Percentiles rank a stretch among this genome's conserved stretches.
These are phyloP conservation scores for Gymnothorax reevesii DNA, from an alignment of 2,797 vertebrate genomes.

Conservation along the genomic window DNA sequence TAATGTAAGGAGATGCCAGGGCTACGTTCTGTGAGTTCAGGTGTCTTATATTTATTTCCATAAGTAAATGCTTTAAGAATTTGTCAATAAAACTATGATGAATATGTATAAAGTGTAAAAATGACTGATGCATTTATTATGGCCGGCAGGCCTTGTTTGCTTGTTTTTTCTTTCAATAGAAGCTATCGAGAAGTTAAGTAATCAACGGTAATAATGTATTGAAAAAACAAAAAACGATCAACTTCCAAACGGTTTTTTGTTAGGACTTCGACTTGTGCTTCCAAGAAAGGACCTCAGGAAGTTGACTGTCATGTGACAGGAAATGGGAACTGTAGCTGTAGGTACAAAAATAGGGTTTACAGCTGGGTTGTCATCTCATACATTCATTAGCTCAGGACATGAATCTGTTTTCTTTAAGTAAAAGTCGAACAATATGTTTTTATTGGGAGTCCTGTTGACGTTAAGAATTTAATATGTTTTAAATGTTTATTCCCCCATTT, in stretches of 20 bases:
- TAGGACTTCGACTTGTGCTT: neutral
- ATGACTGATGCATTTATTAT: neutral
- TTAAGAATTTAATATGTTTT: neutral
- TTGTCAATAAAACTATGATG: neutral
- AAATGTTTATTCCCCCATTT: neutral
- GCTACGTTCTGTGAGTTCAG: neutral
- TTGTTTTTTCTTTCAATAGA: neutral
- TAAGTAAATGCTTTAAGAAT: neutral
- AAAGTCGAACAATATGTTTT: neutral
- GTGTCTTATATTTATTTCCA: neutral
- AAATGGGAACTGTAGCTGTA: neutral
- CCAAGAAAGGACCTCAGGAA: neutral
- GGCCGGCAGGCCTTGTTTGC: neutral
- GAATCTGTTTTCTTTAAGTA: too few relatives aligned
- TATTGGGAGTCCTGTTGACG: neutral
- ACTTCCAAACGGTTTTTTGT: neutral
- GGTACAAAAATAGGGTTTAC: neutral
- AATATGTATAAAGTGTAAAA: neutral
- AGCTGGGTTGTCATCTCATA: neutral
- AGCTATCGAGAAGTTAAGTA: neutral
- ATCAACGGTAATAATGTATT: neutral
- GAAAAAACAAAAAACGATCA: neutral
- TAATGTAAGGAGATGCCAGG: neutral
- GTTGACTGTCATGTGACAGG: neutral
- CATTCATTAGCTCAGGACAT: neutral